These are phyloP conservation scores for Silurus glanis DNA, from an alignment of 2,113 vertebrate genomes.

Conservation along the genomic window DNA sequence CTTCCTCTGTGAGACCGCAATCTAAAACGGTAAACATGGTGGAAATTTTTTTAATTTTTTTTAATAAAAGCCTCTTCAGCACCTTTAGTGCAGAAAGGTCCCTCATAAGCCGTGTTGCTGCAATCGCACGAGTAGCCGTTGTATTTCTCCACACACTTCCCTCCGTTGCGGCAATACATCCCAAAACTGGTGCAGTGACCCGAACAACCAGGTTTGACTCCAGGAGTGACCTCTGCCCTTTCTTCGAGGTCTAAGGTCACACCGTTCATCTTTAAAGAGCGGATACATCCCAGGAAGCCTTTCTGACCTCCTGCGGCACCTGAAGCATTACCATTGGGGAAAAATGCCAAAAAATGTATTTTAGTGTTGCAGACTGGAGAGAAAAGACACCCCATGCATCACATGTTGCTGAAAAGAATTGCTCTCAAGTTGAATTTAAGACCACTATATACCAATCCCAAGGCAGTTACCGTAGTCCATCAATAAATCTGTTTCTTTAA, in stretches of 20 bases:
- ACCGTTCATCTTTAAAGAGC: conserved; percentile 80
- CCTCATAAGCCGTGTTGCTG: conserved; percentile 84
- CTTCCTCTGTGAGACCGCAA: not conserved
- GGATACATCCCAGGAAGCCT: conserved; percentile 87
- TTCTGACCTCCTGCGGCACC: conserved; percentile 92
- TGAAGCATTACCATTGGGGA: conserved; percentile 50
- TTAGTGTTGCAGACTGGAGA: not conserved
- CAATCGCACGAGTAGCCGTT: conserved; percentile 95
- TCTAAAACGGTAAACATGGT: not conserved
- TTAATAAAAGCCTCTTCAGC: conserved; percentile 28
- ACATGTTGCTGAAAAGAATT: not conserved
- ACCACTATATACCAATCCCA: no score
- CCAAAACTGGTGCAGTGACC: conserved; percentile 96
- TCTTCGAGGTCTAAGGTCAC: conserved; percentile 92
- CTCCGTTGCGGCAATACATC: conserved; percentile 89
- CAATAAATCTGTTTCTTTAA: no score
- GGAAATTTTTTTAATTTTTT: not conserved
- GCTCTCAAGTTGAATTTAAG: not conserved
- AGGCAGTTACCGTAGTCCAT: no score
- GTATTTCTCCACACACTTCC: conserved; percentile 92
- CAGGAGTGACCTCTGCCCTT: conserved; percentile 87
- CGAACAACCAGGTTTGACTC: conserved; percentile 88
- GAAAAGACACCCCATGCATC: conserved; percentile 55
- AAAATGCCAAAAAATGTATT: not conserved
- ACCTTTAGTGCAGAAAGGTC: conserved; percentile 93